Evolutionary conservation across 2,113 vertebrate species (phyloP).

Genomic region (Phalacrocorax aristotelis): DNA sequence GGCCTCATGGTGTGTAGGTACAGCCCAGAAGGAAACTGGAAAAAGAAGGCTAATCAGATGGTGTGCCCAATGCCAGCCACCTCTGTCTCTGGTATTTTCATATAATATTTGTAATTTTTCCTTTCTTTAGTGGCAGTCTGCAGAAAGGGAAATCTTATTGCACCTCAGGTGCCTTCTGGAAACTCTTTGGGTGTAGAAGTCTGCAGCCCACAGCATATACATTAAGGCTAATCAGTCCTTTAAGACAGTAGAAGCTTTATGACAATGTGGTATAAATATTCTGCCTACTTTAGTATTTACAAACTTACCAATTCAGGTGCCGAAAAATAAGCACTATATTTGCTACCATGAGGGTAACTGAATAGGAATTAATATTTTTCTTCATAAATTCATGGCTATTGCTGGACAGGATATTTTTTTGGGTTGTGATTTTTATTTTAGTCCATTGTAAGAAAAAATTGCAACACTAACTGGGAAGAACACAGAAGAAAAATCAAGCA

Average conservation of each 20-base stretch:
- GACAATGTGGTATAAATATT: background rate
- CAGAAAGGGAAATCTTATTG: background rate
- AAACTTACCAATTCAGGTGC: background rate
- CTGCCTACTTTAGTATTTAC: background rate
- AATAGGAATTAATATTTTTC: background rate
- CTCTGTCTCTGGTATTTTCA: background rate
- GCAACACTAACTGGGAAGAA: background rate
- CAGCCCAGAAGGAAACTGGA: background rate
- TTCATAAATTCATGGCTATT: background rate
- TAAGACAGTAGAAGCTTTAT: background rate
- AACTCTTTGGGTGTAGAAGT: accelerated
- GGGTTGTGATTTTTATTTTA: background rate
- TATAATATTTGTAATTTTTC: background rate
- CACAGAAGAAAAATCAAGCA: background rate
- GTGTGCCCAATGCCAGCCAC: background rate
- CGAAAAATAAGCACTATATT: background rate
- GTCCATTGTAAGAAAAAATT: background rate
- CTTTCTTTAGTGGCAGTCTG: background rate
- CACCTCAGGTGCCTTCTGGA: background rate
- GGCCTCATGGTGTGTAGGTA: background rate
- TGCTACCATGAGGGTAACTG: background rate
- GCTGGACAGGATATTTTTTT: background rate
- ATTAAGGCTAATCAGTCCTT: background rate
- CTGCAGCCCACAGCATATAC: background rate
- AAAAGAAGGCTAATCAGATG: background rate